A percentile compares a stretch with the other conserved stretches of the same genome.
Evolutionary conservation across 1,140 invertebrate genomes (phyloP).

Genomic region (Eubasilissa regina): DNA sequence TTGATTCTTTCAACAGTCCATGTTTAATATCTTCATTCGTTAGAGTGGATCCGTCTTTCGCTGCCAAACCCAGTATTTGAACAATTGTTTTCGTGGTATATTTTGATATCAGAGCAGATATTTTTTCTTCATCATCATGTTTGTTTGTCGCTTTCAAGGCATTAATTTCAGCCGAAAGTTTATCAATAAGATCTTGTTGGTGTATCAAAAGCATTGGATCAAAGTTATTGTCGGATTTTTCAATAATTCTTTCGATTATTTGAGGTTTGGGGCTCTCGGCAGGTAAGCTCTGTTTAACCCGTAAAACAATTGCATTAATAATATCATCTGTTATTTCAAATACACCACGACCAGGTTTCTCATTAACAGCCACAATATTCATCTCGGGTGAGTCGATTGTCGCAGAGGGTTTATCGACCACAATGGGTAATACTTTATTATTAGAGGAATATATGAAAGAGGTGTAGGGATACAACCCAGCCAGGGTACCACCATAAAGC

Average conservation of each 20-base stretch:
- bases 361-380: constrained; percentile 2
- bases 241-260: constrained; percentile 64
- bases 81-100: constrained; percentile 60
- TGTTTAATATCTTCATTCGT: constrained; percentile 67
- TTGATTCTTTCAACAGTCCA: constrained; percentile 69
- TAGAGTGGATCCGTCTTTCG: constrained; percentile 51
- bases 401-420: neutral
- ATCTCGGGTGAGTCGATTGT: neutral
- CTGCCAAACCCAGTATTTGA: constrained; percentile 62
- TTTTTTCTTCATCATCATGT: constrained; percentile 62
- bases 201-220: constrained; percentile 58
- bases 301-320: constrained; percentile 64
- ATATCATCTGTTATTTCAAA: constrained; percentile 63
- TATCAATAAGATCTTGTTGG: constrained; percentile 64
- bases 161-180: constrained; percentile 66
- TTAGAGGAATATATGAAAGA: neutral
- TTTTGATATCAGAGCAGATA: constrained; percentile 44
- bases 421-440: neutral
- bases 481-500: constrained; percentile 10
- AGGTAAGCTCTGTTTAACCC: constrained; percentile 62
- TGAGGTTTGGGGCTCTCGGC: constrained; percentile 58
- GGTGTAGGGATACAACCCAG: neutral
- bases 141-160: constrained; percentile 67
- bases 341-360: constrained; percentile 32
- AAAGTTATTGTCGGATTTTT: constrained; percentile 62